Base-by-base conservation (phyloP, 2,888 invertebrate species). In the Myopa testacea region DNA sequence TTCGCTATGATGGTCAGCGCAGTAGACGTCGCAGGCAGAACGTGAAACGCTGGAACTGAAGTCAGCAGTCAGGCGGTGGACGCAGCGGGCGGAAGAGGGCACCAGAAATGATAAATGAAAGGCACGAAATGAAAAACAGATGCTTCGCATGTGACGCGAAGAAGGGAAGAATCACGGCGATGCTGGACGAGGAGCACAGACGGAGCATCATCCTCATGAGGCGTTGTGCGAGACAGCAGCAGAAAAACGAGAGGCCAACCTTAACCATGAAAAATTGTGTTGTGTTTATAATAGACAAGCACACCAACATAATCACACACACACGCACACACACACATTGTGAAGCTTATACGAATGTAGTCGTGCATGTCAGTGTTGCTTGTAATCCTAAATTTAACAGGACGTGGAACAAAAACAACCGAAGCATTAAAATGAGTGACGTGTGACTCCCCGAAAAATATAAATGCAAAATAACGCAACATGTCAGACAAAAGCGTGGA, bases 1-100 rank as follows among this genome's bases (percentile, higher is more conserved):
- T 85, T 85, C 83, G 86, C 84, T 82, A 83, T 82, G 84, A 81
- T 80, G 81, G 63, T 50, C 74, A 26, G 50, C 34, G 67, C 70
- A 34, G 52, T 26, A 8, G 34, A 73, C 14, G 62, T 37, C 60
- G 71, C 45, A 7, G 55, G 58, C 38, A 40, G 37, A 58, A 26
- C 45, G 58, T 60, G 75, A 45, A 68, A 69, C 7, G n/a, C 67
- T n/a, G 52, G 55, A 75, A 68, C 38, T 58, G 60, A 55, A 52
- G 73, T 38, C 45, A 62, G 50, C 12, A 37, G 71, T 12, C 55
- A 10, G 65, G 10, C 8, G 37, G 52, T 8, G 26, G 58, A 34
- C 4, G 16, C 55, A 5, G 26, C 1, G 58, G 3, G 4, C n/a
- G 38, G 16, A 50, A n/a, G 52, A 37, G 34, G 65, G 60, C 5